Percentiles rank a stretch among this genome's conserved stretches.
These are phyloP conservation scores for Neotoma lepida DNA, from an alignment of 2,113 vertebrate genomes.

Conservation along the genomic window DNA sequence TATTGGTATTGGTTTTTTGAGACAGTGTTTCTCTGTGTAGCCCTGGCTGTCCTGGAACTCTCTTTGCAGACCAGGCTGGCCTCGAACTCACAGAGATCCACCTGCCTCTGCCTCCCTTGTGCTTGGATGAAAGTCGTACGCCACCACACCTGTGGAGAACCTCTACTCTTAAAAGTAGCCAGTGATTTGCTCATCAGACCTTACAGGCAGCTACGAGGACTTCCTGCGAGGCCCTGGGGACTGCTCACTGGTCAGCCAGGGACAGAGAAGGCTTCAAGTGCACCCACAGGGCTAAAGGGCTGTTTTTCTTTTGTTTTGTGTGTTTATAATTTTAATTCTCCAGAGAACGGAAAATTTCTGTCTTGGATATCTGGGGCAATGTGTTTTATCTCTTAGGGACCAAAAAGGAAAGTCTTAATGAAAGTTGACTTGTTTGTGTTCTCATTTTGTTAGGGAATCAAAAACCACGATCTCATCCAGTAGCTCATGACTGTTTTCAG, in stretches of 20 bases:
- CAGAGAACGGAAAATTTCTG: conserved; percentile 59
- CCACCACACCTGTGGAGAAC: not conserved
- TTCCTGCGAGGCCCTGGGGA: conserved; percentile 62
- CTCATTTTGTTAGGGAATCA: conserved; percentile 20
- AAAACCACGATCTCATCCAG: not conserved
- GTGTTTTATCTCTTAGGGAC: conserved; percentile 52
- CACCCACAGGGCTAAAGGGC: conserved; percentile 41
- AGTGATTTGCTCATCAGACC: not conserved
- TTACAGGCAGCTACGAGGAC: conserved; percentile 30
- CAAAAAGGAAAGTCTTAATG: conserved; percentile 53
- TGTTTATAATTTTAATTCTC: conserved; percentile 53
- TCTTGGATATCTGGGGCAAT: conserved; percentile 11
- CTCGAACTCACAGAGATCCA: not conserved
- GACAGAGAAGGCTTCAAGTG: not conserved
- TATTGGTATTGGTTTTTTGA: not conserved
- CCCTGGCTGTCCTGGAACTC: not conserved
- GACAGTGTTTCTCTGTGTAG: not conserved
- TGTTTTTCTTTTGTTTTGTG: conserved; percentile 45
- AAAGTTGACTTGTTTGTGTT: conserved; percentile 39
- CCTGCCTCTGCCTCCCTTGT: not conserved
- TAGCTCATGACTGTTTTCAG: conserved; percentile 28
- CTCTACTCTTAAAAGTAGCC: not conserved
- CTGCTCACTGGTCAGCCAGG: not conserved
- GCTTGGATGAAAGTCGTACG: not conserved
- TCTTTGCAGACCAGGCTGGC: not conserved